phyloP scores from a whole-genome alignment of 2,888 invertebrate genomes.

The Coenonympha arcania region DNA sequence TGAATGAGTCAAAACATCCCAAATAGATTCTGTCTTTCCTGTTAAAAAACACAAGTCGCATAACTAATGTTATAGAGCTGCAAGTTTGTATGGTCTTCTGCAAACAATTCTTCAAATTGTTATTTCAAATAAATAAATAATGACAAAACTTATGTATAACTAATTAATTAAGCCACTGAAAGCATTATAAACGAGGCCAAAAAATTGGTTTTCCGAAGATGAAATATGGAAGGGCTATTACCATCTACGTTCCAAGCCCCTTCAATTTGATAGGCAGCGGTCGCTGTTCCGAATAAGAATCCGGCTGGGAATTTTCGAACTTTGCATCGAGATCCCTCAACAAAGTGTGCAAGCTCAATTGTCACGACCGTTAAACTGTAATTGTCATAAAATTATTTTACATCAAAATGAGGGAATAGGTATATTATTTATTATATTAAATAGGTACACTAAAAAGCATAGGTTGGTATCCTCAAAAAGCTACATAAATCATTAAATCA shows the following conservation, averaged over 20 bases:
- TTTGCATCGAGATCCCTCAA: slow-evolving; percentile 23
- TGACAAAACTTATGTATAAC: no score
- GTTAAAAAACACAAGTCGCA: neutral
- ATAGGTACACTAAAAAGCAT: no score
- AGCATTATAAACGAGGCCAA: no score
- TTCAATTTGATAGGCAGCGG: slow-evolving; percentile 69
- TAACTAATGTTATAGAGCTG: no score
- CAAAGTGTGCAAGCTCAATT: slow-evolving; percentile 1
- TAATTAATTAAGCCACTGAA: no score
- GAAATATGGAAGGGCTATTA: slow-evolving; percentile 29
- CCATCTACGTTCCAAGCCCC: slow-evolving; percentile 69
- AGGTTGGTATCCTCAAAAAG: no score
- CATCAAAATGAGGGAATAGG: neutral
- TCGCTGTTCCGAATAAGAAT: slow-evolving; percentile 41
- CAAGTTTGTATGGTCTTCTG: no score
- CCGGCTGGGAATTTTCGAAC: slow-evolving; percentile 38
- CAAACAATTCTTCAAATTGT: no score
- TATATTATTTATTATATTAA: no score
- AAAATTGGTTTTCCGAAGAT: neutral
- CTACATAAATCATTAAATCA: no score
- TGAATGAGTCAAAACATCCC: slow-evolving; percentile 75
- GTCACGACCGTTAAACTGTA: neutral
- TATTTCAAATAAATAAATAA: no score
- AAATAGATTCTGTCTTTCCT: slow-evolving; percentile 75
- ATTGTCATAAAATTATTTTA: neutral